Evolutionary conservation across 2,113 vertebrate genomes (phyloP), one percentile per base, ranked within the genome.

Genomic region (Cyprinodon variegatus): DNA sequence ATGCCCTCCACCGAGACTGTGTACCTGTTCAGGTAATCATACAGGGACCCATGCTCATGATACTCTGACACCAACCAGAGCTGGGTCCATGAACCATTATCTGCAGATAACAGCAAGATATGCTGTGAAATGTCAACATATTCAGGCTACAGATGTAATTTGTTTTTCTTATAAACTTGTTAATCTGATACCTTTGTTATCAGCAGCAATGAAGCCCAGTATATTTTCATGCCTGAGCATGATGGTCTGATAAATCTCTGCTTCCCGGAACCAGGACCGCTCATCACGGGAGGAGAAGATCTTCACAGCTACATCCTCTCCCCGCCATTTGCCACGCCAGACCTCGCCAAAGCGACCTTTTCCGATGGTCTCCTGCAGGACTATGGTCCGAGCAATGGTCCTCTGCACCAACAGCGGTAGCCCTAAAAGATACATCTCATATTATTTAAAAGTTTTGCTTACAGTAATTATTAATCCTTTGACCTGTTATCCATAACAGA

Each of bases 41-140:
- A 99, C 67, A 99, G 93, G 3, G 98, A 99, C 11, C 98, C 98
- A 1, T 97, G 95, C 76, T 99, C 97, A 1, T 99, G 97, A 92
- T 97, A 99, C 91, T 99, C 98, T 0, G 97, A 98, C 61, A 99
- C 97, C 15, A 99, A 95, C 98, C 98, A 99, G n/a, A 99, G 96
- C 89, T 99, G 97, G 0, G 98, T 99, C 98, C 98, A 99, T 0
- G 96, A 97, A 61, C 98, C 97, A 0, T 97, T 99, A 93, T 99
- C 98, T 99, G 43, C 62, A 88, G 74, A 38, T 84, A 41, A 29
- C 41, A 72, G 50, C 11, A 60, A 75, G 67, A 43, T n/a, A 73
- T 4, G 79, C n/a, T 68, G 8, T 65, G 43, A 67, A 64, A 66
- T 0, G 5, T 14, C 53, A 5, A 17, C 1, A 15, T 22, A 60